A percentile compares a stretch with the other conserved stretches of the same genome.
These are phyloP conservation scores for Montipora cactus DNA, from an alignment of 64 coral and sea anemone genomes.

Conservation along the genomic window DNA sequence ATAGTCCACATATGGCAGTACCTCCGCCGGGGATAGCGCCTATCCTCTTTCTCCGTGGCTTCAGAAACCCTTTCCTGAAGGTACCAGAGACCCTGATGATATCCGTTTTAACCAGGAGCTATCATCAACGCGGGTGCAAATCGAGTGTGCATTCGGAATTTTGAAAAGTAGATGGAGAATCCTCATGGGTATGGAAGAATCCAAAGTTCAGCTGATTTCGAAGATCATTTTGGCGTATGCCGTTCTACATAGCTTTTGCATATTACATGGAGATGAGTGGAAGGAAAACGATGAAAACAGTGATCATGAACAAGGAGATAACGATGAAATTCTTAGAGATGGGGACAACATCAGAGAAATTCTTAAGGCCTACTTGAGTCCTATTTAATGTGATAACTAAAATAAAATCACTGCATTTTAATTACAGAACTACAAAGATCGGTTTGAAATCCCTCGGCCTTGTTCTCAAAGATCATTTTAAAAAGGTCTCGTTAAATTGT, in stretches of 20 bases:
- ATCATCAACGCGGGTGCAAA: constrained; percentile 46
- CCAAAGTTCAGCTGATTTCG: constrained; percentile 34
- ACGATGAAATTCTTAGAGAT: constrained; percentile 40
- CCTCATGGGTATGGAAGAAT: constrained; percentile 56
- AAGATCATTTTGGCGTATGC: constrained; percentile 64
- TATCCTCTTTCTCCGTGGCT: constrained; percentile 39
- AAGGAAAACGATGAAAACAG: constrained; percentile 36
- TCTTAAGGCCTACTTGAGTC: constrained; percentile 28
- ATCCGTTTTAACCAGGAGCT: constrained; percentile 52
- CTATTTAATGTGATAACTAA: no score
- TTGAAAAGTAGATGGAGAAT: constrained; percentile 64
- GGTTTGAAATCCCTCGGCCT: no score
- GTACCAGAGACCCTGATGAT: constrained; percentile 42
- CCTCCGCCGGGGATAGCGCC: background rate
- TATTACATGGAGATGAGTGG: constrained; percentile 55
- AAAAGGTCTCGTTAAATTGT: no score
- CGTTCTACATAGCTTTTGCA: constrained; percentile 67
- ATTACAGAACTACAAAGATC: no score
- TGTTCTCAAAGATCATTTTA: no score
- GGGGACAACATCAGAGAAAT: constrained; percentile 64
- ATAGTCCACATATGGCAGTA: no score
- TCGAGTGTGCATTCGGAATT: constrained; percentile 67
- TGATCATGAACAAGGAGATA: constrained; percentile 18
- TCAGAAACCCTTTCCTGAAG: constrained; percentile 63
- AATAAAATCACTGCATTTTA: no score